Conservation (phyloP, 2,888 invertebrate species). For the Caenorhabditis japonica region DNA sequence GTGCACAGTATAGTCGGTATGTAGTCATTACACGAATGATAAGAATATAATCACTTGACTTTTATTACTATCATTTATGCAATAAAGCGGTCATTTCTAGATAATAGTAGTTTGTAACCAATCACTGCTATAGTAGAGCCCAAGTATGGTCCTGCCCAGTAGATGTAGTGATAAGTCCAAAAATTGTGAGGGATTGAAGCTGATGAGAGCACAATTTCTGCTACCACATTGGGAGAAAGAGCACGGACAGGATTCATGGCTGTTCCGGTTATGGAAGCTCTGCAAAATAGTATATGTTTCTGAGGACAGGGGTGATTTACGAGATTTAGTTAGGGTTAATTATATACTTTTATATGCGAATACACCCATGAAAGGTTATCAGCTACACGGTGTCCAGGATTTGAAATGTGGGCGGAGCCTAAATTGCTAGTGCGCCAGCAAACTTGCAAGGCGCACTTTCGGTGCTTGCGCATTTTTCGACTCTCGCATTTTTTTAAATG, state of each 20-base stretch:
- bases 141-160: constrained; percentile 49
- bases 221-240: constrained; percentile 41
- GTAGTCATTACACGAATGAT: too few relatives aligned
- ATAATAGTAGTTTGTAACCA: constrained; percentile 24
- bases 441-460: too few relatives aligned
- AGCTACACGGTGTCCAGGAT: too few relatives aligned
- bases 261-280: constrained; percentile 45
- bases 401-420: too few relatives aligned
- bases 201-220: constrained; percentile 44
- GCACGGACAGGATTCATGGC: constrained; percentile 52
- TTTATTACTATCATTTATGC: constrained; percentile 12
- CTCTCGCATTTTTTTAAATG: too few relatives aligned
- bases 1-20: constrained; percentile 18
- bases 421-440: too few relatives aligned
- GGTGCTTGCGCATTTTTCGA: too few relatives aligned
- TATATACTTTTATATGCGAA: too few relatives aligned
- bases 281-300: constrained; percentile 7
- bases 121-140: constrained; percentile 44
- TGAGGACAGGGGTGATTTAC: too few relatives aligned
- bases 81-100: constrained; percentile 29
- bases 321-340: too few relatives aligned
- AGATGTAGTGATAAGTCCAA: constrained; percentile 49
- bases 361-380: too few relatives aligned
- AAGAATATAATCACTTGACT: too few relatives aligned
- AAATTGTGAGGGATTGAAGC: constrained; percentile 30